A percentile compares a stretch with the other conserved stretches of the same genome.
phyloP scores from a whole-genome alignment of 1,140 invertebrate genomes.

The Drosophila subpulchrella region DNA sequence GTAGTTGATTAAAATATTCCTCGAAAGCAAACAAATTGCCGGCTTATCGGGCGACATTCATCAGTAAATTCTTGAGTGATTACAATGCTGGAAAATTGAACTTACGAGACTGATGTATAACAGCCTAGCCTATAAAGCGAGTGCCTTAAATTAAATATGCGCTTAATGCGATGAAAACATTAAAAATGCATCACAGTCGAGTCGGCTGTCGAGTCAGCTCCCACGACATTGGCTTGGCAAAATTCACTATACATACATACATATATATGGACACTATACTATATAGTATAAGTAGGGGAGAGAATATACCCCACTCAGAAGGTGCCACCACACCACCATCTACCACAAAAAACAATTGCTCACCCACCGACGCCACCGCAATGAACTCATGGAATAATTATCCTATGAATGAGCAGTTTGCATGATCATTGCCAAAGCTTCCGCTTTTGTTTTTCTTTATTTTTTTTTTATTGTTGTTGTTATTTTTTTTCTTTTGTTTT shows the following conservation, averaged over 20 bases:
- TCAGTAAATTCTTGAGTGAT: slow-evolving; percentile 16
- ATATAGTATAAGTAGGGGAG: slow-evolving; percentile 14
- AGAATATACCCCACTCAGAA: slow-evolving; percentile 52
- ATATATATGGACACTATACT: slow-evolving; percentile 1
- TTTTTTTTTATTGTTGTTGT: slow-evolving; percentile 52
- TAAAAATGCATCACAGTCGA: slow-evolving; percentile 65
- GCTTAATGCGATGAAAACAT: slow-evolving; percentile 70
- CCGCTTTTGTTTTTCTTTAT: slow-evolving; percentile 78
- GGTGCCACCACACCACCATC: slow-evolving; percentile 47
- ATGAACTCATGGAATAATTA: slow-evolving; percentile 82
- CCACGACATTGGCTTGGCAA: slow-evolving; percentile 65
- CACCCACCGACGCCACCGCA: slow-evolving; percentile 44
- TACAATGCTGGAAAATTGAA: slow-evolving; percentile 20
- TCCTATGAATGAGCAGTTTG: slow-evolving; percentile 82
- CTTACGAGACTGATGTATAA: slow-evolving; percentile 26
- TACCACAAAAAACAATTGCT: slow-evolving; percentile 44
- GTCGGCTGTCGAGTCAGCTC: slow-evolving; percentile 40
- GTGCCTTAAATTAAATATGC: slow-evolving; percentile 68
- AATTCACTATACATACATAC: not conserved
- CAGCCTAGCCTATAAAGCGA: slow-evolving; percentile 23
- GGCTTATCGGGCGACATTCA: slow-evolving; percentile 8
- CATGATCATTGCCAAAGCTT: slow-evolving; percentile 83
- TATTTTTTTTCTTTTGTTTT: slow-evolving; percentile 40
- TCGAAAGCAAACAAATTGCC: not conserved
- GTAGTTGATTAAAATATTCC: not conserved